Evolutionary conservation across 2,113 vertebrate species (phyloP).

Genomic region (Dicentrarchus labrax): DNA sequence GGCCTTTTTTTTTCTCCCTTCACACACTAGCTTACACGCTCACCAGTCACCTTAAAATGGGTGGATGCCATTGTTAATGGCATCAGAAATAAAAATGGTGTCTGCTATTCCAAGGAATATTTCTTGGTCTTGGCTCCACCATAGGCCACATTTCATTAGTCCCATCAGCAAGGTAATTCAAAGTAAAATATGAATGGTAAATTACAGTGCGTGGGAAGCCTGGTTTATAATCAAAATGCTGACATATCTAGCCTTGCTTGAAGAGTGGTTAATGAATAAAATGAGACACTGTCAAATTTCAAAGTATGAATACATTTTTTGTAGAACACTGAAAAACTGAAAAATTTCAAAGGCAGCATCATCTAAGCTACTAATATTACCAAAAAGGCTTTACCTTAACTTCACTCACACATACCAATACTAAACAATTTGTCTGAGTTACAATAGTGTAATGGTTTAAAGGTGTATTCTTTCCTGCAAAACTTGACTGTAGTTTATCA

Average conservation of each 20-base stretch:
- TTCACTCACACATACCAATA: background rate
- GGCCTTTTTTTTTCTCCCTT: background rate
- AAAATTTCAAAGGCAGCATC: background rate
- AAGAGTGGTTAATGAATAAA: constrained; percentile 45
- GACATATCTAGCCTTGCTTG: constrained; percentile 37
- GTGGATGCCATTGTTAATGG: constrained; percentile 63
- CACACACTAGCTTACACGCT: background rate
- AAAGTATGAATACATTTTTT: constrained; percentile 47
- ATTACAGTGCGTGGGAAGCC: constrained; percentile 68
- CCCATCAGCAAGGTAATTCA: constrained; percentile 72
- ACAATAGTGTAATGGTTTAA: no score
- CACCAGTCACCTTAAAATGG: constrained; percentile 12
- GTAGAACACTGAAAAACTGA: background rate
- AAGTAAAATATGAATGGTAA: constrained; percentile 72
- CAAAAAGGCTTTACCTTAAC: background rate
- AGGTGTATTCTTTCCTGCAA: background rate
- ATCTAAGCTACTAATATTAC: background rate
- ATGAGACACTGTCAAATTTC: constrained; percentile 35
- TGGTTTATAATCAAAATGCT: constrained; percentile 54
- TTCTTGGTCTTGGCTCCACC: constrained; percentile 26
- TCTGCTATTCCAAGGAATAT: constrained; percentile 62
- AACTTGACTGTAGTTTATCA: constrained; percentile 3
- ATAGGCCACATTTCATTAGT: constrained; percentile 72
- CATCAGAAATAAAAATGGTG: constrained; percentile 46
- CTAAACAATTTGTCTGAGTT: constrained; percentile 13